A percentile compares a stretch with the other conserved stretches of the same genome.
Evolutionary conservation across 2,888 invertebrate species (phyloP).

Genomic region (Drosophila demipolita): DNA sequence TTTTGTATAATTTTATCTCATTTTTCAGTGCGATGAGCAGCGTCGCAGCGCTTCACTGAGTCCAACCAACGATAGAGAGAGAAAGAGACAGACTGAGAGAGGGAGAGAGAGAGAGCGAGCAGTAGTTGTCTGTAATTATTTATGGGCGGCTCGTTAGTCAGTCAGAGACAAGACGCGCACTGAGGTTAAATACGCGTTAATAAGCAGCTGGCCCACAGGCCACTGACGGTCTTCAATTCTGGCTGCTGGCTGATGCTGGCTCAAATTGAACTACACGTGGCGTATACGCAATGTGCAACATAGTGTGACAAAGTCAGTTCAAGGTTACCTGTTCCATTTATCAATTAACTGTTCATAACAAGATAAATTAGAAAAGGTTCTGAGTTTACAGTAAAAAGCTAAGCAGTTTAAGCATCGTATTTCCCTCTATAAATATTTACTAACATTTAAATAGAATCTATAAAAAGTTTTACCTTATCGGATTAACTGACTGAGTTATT

Average conservation of each 20-base stretch:
- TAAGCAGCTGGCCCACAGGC: slow-evolving; percentile 61
- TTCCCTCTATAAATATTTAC: neutral
- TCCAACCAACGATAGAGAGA: neutral
- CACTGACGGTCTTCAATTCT: slow-evolving; percentile 47
- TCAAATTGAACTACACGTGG: neutral
- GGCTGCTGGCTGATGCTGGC: slow-evolving; percentile 19
- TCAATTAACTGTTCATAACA: neutral
- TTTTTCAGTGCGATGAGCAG: slow-evolving; percentile 62
- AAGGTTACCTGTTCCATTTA: neutral
- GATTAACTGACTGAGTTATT: neutral
- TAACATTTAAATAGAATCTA: neutral
- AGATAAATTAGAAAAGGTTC: neutral
- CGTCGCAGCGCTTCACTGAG: slow-evolving; percentile 1
- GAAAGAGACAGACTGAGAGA: neutral
- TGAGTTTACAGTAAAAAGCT: neutral
- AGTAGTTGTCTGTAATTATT: slow-evolving; percentile 73
- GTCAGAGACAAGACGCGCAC: slow-evolving; percentile 46
- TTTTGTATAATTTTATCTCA: slow-evolving; percentile 65
- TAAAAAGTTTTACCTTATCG: neutral
- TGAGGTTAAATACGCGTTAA: slow-evolving; percentile 74
- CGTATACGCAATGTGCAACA: slow-evolving; percentile 47
- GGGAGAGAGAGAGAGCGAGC: slow-evolving; percentile 25
- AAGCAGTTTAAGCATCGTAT: neutral
- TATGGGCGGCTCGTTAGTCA: slow-evolving; percentile 56
- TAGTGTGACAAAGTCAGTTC: neutral